phyloP scores from a whole-genome alignment of 2,113 vertebrate genomes.

The Crotalus helleri region DNA sequence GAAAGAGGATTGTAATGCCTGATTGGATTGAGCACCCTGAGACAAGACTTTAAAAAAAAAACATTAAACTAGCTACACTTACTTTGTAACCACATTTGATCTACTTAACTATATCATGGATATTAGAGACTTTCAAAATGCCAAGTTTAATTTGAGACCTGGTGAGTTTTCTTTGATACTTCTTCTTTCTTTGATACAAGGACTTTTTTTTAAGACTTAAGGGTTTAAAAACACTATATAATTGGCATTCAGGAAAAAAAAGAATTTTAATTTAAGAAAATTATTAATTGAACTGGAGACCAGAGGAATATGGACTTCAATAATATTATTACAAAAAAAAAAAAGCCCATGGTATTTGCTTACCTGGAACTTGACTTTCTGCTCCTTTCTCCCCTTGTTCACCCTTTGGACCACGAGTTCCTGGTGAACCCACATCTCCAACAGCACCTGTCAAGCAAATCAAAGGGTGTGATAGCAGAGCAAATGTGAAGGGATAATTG shows the following conservation, averaged over 20 bases:
- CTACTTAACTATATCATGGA: neutral
- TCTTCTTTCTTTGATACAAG: neutral
- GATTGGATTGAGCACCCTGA: neutral
- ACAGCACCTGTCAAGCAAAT: constrained; percentile 54
- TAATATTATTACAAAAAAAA: neutral
- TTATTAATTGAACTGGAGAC: neutral
- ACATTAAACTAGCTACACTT: neutral
- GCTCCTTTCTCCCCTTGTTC: constrained; percentile 60
- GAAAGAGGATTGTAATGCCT: neutral
- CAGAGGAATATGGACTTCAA: neutral
- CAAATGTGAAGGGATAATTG: neutral
- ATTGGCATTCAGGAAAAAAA: neutral
- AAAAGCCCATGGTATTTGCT: fast-evolving
- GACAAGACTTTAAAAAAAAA: neutral
- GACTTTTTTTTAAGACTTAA: neutral
- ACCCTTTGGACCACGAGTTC: constrained; percentile 44
- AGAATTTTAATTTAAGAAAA: neutral
- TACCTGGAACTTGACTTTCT: constrained; percentile 56
- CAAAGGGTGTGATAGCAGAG: neutral
- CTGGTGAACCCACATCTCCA: constrained; percentile 47
- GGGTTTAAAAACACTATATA: neutral
- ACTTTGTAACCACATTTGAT: neutral
- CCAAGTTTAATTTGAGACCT: neutral
- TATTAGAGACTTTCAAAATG: neutral
- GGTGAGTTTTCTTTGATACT: neutral